Conservation (phyloP, 2,888 invertebrate species). For the Drosophila rubida region DNA sequence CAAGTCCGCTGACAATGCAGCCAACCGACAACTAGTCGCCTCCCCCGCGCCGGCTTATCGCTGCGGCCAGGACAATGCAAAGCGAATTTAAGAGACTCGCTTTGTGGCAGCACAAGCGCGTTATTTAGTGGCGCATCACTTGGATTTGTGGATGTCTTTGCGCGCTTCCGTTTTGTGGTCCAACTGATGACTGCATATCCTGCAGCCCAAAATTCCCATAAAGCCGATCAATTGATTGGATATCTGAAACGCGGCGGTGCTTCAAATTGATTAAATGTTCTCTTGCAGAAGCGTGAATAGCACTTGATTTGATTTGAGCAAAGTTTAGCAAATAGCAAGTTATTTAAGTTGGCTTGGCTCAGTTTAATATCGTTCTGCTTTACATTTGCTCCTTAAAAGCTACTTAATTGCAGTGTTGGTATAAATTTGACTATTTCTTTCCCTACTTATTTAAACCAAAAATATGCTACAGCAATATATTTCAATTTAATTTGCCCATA, state of each 20-base stretch:
- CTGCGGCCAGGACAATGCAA: slow-evolving; percentile 16
- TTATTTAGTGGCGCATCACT: slow-evolving; percentile 17
- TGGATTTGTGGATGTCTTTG: slow-evolving; percentile 4
- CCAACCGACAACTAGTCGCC: slow-evolving; percentile 2
- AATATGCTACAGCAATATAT: background rate
- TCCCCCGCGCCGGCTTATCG: background rate
- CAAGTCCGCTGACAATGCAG: slow-evolving; percentile 27
- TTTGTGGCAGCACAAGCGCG: slow-evolving; percentile 2
- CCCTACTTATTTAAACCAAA: no score
- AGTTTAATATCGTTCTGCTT: no score
- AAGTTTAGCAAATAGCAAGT: no score
- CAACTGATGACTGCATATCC: slow-evolving; percentile 17
- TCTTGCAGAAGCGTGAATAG: background rate
- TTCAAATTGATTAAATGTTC: background rate
- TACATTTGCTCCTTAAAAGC: no score
- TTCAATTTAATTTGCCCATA: background rate
- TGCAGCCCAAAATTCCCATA: slow-evolving; percentile 2
- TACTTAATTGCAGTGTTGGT: no score
- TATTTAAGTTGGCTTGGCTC: no score
- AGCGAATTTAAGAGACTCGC: slow-evolving; percentile 10
- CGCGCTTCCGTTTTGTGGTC: background rate
- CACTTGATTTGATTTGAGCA: background rate
- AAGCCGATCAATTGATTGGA: slow-evolving; percentile 23
- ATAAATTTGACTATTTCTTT: no score
- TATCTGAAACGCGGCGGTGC: background rate